Evolutionary conservation across 2,797 vertebrate genomes (phyloP), one percentile per base, ranked within the genome.

Genomic region (Spinibarbus caldwelli): DNA sequence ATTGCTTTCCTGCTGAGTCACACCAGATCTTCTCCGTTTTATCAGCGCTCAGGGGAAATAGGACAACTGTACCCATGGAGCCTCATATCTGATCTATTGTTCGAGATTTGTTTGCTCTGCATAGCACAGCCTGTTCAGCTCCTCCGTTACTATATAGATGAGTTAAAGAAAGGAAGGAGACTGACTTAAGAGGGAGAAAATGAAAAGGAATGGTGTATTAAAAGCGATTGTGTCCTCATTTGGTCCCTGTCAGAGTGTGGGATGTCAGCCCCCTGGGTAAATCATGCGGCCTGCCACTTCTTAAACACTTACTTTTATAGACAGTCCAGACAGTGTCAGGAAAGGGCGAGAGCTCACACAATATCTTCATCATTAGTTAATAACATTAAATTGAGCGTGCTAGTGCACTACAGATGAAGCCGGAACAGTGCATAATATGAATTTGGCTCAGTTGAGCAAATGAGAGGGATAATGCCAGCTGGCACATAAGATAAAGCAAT

Each of bases 131-230:
- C 82, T 68, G 49, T 70, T 84, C 47, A 70, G 17, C 26, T 78
- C 45, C 62, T 67, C 64, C 34, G 21, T 36, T 75, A 45, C 70
- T 45, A 64, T 54, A 84, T 43, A 34, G 43, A 82, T 47, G 54
- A 78, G 71, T 84, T 66, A 47, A 49, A 70, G 62, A 81, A 80
- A 31, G 68, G 9, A 43, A 71, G 49, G n/a, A n/a, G n/a, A n/a
- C n/a, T n/a, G n/a, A n/a, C n/a, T n/a, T n/a, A n/a, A n/a, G n/a
- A n/a, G n/a, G n/a, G 82, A 83, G 68, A 89, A 83, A 83, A 62
- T 78, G 21, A 84, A 81, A 81, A 82, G 68, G 77, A 89, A 84
- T 86, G 71, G 26, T 72, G 80, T 82, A 88, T 90, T 86, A 91
- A 90, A 88, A 87, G 82, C 52, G 36, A 88, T 38, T 85, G 57